A percentile compares a stretch with the other conserved stretches of the same genome.
phyloP scores from a whole-genome alignment of 2,888 invertebrate species.

The Endotricha flammealis region DNA sequence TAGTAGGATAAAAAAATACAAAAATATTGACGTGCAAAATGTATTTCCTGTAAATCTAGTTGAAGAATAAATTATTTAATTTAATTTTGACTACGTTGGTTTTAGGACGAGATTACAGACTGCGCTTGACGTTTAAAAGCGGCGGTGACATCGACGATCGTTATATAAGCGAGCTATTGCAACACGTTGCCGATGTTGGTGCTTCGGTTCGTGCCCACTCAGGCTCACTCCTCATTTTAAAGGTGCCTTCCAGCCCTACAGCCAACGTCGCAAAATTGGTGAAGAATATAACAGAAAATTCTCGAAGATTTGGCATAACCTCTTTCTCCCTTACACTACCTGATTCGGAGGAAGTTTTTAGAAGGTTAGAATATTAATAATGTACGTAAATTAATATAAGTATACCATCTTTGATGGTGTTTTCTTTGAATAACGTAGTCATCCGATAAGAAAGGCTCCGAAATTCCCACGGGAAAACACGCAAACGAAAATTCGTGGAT shows the following conservation, averaged over 20 bases:
- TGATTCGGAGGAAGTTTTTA: slow-evolving; percentile 57
- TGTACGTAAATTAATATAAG: too few relatives aligned
- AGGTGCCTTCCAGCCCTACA: slow-evolving; percentile 48
- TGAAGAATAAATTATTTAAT: too few relatives aligned
- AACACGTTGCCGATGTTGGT: slow-evolving; percentile 31
- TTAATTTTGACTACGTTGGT: too few relatives aligned
- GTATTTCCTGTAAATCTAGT: too few relatives aligned
- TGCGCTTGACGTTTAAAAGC: slow-evolving; percentile 45
- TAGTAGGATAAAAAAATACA: too few relatives aligned
- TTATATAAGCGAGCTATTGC: slow-evolving; percentile 27
- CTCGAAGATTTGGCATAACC: slow-evolving; percentile 38
- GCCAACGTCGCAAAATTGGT: slow-evolving; percentile 39
- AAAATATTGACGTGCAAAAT: too few relatives aligned
- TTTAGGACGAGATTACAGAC: slow-evolving; percentile 43
- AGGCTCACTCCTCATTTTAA: slow-evolving; percentile 51
- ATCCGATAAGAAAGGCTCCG: too few relatives aligned
- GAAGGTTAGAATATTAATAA: slow-evolving; percentile 34
- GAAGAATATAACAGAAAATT: slow-evolving; percentile 36
- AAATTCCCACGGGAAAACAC: too few relatives aligned
- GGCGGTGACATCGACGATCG: slow-evolving; percentile 29
- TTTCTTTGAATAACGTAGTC: too few relatives aligned
- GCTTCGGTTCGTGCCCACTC: slow-evolving; percentile 50
- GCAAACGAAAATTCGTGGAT: too few relatives aligned
- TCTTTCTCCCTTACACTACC: slow-evolving; percentile 53
- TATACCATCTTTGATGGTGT: too few relatives aligned